A percentile compares a stretch with the other conserved stretches of the same genome.
phyloP scores from a whole-genome alignment of 1,140 invertebrate species.

The Anastrepha obliqua region DNA sequence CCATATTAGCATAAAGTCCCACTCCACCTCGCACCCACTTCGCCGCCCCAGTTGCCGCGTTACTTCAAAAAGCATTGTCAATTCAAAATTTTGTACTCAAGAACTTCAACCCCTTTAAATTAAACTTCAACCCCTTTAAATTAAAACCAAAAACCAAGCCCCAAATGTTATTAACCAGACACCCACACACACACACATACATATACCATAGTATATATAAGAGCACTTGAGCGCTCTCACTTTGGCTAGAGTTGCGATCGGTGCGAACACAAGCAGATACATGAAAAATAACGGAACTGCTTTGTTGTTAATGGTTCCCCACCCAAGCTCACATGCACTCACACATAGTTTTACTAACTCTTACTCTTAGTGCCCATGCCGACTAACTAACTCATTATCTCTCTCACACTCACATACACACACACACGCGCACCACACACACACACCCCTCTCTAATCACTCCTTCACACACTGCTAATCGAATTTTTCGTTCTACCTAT shows the following conservation, averaged over 20 bases:
- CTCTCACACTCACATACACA: neutral
- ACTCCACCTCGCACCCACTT: neutral
- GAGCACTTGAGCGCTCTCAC: neutral
- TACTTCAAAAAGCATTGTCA: neutral
- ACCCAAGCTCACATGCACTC: constrained; percentile 12
- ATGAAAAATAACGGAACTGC: neutral
- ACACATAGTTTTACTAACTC: constrained; percentile 16
- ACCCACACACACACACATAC: constrained; percentile 11
- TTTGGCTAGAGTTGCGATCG: neutral
- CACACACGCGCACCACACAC: neutral
- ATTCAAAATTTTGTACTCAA: neutral
- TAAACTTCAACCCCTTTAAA: neutral
- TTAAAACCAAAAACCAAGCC: neutral
- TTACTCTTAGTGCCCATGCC: neutral
- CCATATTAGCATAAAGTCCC: neutral
- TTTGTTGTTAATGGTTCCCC: neutral
- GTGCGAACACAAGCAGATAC: neutral
- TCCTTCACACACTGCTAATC: neutral
- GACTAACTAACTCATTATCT: constrained; percentile 4
- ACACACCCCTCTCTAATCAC: neutral
- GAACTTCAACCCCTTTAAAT: neutral
- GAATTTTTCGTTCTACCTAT: neutral
- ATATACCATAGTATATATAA: neutral
- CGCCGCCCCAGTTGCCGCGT: neutral
- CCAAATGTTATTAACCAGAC: constrained; percentile 13